Evolutionary conservation across 64 coral and sea anemone species (phyloP), one percentile per base, ranked within the genome.

Genomic region (Acropora yongei): DNA sequence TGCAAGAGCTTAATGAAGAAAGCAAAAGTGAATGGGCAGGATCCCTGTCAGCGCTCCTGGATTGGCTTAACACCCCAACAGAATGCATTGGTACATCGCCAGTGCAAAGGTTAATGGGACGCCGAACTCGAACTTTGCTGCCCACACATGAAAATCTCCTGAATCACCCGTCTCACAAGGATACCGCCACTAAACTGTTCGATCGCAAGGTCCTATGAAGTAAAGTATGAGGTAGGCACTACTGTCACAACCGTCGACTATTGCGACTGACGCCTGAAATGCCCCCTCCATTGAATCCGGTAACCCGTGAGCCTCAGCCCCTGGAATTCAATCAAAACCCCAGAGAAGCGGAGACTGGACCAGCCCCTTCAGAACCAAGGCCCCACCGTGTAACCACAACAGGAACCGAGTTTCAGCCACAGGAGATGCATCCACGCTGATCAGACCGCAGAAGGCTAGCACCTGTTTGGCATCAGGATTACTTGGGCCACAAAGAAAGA

Each of bases 171-270:
- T 30, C 30, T 30, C 30, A 30, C 30, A 30, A 30, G 30, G 30
- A 30, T 30, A 30, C 30, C 30, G 30, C 30, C 30, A 30, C 30
- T 30, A 30, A 30, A 30, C 30, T 30, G 30, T 30, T 30, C 30
- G 30, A 30, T 30, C 30, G 30, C 30, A 30, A 16, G 84, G 19
- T 87, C 84, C 13, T 87, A 39, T 51, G 66, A 87, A 87, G 67
- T 87, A 6, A 87, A n/a, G 46, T 87, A 11, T 44, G 68, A 12
- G 84, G 66, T 6, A 57, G 86, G 39, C 42, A 30, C 10, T 88
- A 50, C 20, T 48, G 41, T 16, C 4, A 48, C 16, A 77, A 75
- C 74, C 30, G 72, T 42, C 44, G 68, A 16, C 67, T 49, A 50
- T 16, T 50, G 47, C 44, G 49, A 7, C 2, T 12, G 47, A 41